These are phyloP conservation scores for Mythimna albipuncta DNA, from an alignment of 2,888 invertebrate genomes.

Conservation along the genomic window DNA sequence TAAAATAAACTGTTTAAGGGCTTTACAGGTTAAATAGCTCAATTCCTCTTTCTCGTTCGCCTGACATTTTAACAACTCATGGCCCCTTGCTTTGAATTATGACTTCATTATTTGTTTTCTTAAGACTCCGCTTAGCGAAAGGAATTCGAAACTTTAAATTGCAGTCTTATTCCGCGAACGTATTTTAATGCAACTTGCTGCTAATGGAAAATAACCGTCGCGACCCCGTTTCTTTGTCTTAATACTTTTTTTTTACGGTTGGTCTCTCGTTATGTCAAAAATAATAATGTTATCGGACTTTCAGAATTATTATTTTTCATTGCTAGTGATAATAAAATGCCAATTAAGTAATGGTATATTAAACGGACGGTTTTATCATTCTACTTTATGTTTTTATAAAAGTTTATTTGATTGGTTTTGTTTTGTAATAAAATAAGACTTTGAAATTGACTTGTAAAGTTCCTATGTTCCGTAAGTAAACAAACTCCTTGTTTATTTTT, in stretches of 20 bases:
- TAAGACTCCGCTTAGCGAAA: neutral
- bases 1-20: too few relatives aligned
- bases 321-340: conserved; percentile 21
- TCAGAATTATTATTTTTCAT: conserved; percentile 38
- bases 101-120: neutral
- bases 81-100: too few relatives aligned
- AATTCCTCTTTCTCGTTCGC: too few relatives aligned
- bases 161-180: conserved; percentile 64
- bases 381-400: neutral
- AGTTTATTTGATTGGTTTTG: neutral
- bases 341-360: conserved; percentile 11
- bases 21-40: too few relatives aligned
- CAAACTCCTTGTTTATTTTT: neutral
- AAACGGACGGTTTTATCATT: neutral
- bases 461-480: neutral
- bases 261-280: conserved; percentile 62
- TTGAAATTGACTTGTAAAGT: neutral
- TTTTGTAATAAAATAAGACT: neutral
- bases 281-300: conserved; percentile 49
- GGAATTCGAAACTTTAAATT: conserved; percentile 17
- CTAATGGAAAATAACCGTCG: conserved; percentile 79
- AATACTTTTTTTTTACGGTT: conserved; percentile 75
- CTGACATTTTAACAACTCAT: too few relatives aligned
- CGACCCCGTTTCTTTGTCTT: conserved; percentile 84
- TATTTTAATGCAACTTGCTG: conserved; percentile 65